Evolutionary conservation across 2,797 vertebrate genomes (phyloP).

Genomic region (Eupleurogrammus muticus): DNA sequence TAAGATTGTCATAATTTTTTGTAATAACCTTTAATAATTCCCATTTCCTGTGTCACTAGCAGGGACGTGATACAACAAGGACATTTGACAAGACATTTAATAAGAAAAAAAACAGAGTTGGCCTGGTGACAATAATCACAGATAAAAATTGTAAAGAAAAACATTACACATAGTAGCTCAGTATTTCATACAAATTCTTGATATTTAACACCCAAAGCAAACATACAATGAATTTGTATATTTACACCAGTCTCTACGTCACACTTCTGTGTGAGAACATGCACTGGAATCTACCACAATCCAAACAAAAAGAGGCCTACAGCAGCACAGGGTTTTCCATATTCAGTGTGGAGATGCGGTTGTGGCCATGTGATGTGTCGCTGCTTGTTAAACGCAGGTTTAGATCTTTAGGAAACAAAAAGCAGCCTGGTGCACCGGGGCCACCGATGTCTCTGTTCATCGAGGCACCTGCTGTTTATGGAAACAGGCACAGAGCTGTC

Average conservation of each 20-base stretch:
- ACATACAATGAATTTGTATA: conserved; percentile 23
- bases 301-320: conserved; percentile 26
- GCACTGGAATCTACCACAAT: conserved; percentile 36
- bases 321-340: conserved; percentile 11
- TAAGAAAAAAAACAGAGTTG: conserved; percentile 37
- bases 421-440: conserved; percentile 44
- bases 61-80: conserved; percentile 14
- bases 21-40: conserved; percentile 32
- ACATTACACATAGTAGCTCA: conserved; percentile 57
- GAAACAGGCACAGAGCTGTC: conserved; percentile 59
- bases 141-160: conserved; percentile 47
- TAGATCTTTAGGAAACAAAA: conserved; percentile 61
- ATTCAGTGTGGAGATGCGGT: conserved; percentile 15
- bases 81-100: conserved; percentile 42
- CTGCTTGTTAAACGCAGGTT: conserved; percentile 44
- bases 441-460: conserved; percentile 48
- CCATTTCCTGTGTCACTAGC: conserved; percentile 55
- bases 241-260: conserved; percentile 34
- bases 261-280: conserved; percentile 48
- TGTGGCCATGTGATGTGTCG: conserved; percentile 22
- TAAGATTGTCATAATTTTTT: conserved; percentile 13
- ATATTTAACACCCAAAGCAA: conserved; percentile 59
- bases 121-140: conserved; percentile 7
- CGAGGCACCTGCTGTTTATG: conserved; percentile 81
- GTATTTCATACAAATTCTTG: conserved; percentile 61